phyloP scores from a whole-genome alignment of 2,797 vertebrate species.

The Pipistrellus kuhlii region DNA sequence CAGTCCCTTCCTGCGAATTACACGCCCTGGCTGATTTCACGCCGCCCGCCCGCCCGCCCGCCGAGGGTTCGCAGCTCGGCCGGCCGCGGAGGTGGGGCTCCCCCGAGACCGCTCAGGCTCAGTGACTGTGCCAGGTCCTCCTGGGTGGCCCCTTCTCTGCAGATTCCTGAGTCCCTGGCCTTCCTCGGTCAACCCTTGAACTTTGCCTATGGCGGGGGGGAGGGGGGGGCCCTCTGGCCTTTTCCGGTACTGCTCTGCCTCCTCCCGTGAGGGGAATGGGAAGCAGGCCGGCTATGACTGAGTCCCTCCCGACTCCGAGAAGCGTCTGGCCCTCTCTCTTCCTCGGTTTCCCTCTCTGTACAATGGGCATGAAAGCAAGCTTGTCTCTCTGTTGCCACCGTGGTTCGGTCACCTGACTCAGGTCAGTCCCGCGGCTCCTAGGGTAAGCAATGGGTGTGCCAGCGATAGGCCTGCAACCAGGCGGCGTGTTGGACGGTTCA shows the following conservation, averaged over 20 bases:
- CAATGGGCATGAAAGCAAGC: neutral
- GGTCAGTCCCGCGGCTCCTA: neutral
- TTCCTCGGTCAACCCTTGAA: neutral
- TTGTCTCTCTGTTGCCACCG: neutral
- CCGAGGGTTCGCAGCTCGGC: constrained; percentile 13
- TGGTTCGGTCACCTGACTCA: neutral
- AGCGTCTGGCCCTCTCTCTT: neutral
- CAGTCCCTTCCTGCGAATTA: neutral
- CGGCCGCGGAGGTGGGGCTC: neutral
- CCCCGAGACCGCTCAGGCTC: neutral
- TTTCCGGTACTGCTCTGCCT: neutral
- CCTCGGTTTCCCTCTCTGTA: neutral
- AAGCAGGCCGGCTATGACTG: neutral
- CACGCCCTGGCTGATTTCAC: neutral
- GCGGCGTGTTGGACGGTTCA: neutral
- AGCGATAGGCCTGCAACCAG: rapidly evolving
- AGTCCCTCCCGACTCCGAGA: neutral
- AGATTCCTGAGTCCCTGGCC: neutral
- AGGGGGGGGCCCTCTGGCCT: neutral
- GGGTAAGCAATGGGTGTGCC: neutral
- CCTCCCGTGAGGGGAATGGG: neutral
- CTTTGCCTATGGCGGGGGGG: neutral
- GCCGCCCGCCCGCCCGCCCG: neutral
- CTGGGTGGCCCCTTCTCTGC: constrained; percentile 19
- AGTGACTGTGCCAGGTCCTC: constrained; percentile 16